phyloP scores from a whole-genome alignment of 2,888 invertebrate genomes.

The Tenthredo scrophulariae region DNA sequence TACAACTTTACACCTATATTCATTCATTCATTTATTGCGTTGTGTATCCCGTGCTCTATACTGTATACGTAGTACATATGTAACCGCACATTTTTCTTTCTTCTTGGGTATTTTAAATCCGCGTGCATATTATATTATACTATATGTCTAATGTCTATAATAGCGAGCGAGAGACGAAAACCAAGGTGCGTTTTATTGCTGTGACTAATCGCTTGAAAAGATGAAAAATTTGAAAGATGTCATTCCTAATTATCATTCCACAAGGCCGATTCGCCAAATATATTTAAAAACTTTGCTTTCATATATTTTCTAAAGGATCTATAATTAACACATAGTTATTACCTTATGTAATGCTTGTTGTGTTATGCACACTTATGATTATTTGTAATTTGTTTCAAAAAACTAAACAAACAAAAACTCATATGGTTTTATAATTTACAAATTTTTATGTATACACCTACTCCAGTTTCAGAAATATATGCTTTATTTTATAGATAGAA shows the following conservation, averaged over 20 bases:
- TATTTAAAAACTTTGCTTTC: neutral
- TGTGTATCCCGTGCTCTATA: neutral
- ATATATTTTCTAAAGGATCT: neutral
- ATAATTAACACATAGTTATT: neutral
- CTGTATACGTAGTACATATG: neutral
- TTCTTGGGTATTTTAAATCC: neutral
- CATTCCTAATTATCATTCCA: neutral
- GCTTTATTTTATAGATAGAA: neutral
- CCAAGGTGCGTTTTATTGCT: neutral
- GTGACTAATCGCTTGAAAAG: neutral
- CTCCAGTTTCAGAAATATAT: neutral
- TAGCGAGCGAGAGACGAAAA: neutral
- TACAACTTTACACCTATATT: neutral
- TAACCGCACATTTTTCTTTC: neutral
- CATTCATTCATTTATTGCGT: neutral
- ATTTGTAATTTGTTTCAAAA: neutral
- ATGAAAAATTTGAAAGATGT: neutral
- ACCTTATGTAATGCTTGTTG: neutral
- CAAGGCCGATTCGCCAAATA: neutral
- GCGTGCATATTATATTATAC: neutral
- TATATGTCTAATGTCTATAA: neutral
- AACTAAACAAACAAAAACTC: neutral
- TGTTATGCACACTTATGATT: neutral
- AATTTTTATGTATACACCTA: neutral
- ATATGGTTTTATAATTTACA: neutral